Evolutionary conservation across 2,113 vertebrate genomes (phyloP).

Genomic region (Peucedramus taeniatus): DNA sequence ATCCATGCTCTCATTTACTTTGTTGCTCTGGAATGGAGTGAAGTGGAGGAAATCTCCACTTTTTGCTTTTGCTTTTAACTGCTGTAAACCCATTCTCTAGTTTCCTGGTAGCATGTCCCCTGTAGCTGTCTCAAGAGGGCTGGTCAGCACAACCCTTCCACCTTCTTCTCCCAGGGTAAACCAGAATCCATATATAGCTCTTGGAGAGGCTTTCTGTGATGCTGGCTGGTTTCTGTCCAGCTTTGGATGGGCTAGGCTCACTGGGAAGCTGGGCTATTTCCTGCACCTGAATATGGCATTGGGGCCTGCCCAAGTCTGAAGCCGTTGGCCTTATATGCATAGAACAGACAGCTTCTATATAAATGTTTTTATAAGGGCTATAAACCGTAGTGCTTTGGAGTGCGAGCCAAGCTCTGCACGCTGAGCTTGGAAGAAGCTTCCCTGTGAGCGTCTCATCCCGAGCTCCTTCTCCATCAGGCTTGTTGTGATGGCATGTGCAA

Average conservation of each 20-base stretch:
- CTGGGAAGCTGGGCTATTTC: neutral
- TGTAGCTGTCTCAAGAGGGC: neutral
- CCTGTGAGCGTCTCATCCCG: neutral
- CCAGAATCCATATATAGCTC: constrained; percentile 43
- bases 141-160: neutral
- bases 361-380: constrained; percentile 58
- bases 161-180: neutral
- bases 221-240: constrained; percentile 25
- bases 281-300: neutral
- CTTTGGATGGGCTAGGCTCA: neutral
- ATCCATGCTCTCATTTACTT: neutral
- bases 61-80: neutral
- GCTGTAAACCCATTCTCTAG: neutral
- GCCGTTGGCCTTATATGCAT: constrained; percentile 57
- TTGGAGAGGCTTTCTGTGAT: constrained; percentile 1
- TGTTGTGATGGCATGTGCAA: neutral
- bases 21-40: neutral
- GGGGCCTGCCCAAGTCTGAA: constrained; percentile 32
- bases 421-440: neutral
- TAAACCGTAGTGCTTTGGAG: neutral
- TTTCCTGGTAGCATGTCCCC: neutral
- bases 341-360: constrained; percentile 38
- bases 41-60: neutral
- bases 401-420: neutral
- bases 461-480: rapidly evolving